A percentile compares a stretch with the other conserved stretches of the same genome.
phyloP scores from a whole-genome alignment of 1,140 invertebrate species.

The Drosophila repletoides region DNA sequence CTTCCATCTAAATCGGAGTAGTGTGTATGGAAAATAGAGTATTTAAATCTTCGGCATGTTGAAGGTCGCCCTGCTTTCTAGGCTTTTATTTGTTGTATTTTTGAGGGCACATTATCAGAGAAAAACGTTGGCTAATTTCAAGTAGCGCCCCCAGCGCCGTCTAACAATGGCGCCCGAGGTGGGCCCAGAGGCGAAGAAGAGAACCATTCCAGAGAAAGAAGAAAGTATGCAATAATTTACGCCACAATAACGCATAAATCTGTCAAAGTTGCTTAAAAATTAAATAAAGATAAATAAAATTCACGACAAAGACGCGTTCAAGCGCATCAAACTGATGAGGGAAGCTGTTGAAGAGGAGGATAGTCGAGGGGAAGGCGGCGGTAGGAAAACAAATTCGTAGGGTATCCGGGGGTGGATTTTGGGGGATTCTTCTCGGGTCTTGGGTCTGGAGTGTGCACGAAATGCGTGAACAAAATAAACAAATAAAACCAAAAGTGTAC shows the following conservation, averaged over 20 bases:
- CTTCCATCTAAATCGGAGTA: too few species aligned
- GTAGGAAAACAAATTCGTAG: neutral
- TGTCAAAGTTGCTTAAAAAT: slow-evolving; percentile 73
- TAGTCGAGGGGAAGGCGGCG: neutral
- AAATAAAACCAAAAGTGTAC: slow-evolving; percentile 40
- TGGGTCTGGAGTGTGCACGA: neutral
- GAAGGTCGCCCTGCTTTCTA: too few species aligned
- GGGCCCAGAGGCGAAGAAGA: neutral
- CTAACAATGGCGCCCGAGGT: slow-evolving; percentile 13
- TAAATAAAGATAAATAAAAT: slow-evolving; percentile 73
- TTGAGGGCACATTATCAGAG: slow-evolving; percentile 25
- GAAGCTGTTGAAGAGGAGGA: neutral
- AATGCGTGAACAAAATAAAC: slow-evolving; percentile 52
- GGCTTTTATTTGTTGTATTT: too few species aligned
- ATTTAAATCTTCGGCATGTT: too few species aligned
- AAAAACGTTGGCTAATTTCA: slow-evolving; percentile 52
- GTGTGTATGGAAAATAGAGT: too few species aligned
- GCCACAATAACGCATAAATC: slow-evolving; percentile 70
- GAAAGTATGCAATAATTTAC: slow-evolving; percentile 65
- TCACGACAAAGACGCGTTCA: slow-evolving; percentile 55
- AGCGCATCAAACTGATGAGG: slow-evolving; percentile 44
- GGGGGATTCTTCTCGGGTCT: too few species aligned
- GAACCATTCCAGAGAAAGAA: slow-evolving; percentile 9
- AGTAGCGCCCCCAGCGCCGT: slow-evolving; percentile 36
- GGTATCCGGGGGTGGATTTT: neutral